Evolutionary conservation across 1,140 invertebrate genomes (phyloP).

Genomic region (Caenorhabditis elegans): DNA sequence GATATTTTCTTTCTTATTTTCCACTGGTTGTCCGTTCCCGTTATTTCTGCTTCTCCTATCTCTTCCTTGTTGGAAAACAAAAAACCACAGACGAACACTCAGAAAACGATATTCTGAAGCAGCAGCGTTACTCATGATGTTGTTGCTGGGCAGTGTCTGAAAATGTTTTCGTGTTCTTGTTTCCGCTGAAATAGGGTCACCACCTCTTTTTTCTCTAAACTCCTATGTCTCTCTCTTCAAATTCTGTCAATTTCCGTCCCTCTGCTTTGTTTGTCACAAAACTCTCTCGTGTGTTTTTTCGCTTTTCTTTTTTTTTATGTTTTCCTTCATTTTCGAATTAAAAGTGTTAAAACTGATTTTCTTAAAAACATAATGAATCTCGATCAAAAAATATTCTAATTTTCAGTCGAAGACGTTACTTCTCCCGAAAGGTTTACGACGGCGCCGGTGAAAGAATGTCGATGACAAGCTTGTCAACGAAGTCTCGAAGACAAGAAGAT

Average conservation of each 20-base stretch:
- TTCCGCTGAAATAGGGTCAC: slow-evolving; percentile 10
- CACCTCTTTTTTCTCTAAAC: not conserved
- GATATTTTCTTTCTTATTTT: not conserved
- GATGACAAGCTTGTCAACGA: slow-evolving; percentile 14
- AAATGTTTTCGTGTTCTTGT: slow-evolving; percentile 1
- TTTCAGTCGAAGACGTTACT: not conserved
- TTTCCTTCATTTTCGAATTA: not conserved
- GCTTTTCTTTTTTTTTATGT: not conserved
- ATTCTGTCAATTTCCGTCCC: too few relatives aligned
- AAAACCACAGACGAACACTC: too few relatives aligned
- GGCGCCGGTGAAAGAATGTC: not conserved
- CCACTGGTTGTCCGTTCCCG: not conserved
- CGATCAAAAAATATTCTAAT: too few relatives aligned
- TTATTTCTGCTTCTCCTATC: not conserved
- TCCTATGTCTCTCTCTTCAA: not conserved
- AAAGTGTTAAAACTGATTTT: too few relatives aligned
- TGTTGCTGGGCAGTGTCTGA: not conserved
- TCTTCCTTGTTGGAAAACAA: not conserved
- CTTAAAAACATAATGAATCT: too few relatives aligned
- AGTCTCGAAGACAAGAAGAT: slow-evolving; percentile 36
- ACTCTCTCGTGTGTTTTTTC: not conserved
- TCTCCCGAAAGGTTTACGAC: not conserved
- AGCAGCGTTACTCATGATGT: not conserved
- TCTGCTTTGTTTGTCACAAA: not conserved
- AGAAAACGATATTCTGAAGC: not conserved